These are phyloP conservation scores for Phaethon lepturus DNA, from an alignment of 2,113 vertebrate genomes.

Conservation along the genomic window DNA sequence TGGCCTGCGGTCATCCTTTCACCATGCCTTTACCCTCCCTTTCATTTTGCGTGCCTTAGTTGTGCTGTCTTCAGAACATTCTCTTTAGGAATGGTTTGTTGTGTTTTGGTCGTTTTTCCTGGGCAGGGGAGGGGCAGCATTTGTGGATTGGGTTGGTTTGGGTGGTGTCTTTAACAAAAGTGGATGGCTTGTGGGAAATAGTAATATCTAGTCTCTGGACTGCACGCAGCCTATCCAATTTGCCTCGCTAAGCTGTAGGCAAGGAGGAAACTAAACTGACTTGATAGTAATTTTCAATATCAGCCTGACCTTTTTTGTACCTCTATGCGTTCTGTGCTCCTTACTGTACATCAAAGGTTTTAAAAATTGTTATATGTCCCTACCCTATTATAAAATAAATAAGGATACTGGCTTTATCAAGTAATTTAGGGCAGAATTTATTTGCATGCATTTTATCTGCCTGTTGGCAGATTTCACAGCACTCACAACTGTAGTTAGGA, in stretches of 20 bases:
- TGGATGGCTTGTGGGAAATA: neutral
- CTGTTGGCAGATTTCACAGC: neutral
- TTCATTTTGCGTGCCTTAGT: neutral
- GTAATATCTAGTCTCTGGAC: neutral
- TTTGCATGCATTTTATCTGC: neutral
- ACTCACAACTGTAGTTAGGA: neutral
- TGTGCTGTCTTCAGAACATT: neutral
- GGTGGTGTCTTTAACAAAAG: too few relatives aligned
- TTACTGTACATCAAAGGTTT: neutral
- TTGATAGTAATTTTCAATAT: neutral
- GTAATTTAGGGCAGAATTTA: neutral
- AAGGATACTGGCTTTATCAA: neutral
- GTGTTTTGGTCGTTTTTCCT: too few relatives aligned
- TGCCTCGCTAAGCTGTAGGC: neutral
- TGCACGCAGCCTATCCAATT: neutral
- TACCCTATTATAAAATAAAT: neutral
- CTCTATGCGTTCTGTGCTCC: neutral
- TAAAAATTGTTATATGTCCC: neutral
- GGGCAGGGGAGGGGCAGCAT: too few relatives aligned
- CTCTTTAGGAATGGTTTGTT: neutral
- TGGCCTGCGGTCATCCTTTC: neutral
- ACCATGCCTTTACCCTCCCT: neutral
- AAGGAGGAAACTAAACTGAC: neutral
- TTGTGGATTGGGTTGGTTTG: neutral
- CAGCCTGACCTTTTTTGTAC: neutral